Percentiles rank a stretch among this genome's conserved stretches.
phyloP scores from a whole-genome alignment of 2,797 vertebrate genomes.

The Syndactyla subalaris region DNA sequence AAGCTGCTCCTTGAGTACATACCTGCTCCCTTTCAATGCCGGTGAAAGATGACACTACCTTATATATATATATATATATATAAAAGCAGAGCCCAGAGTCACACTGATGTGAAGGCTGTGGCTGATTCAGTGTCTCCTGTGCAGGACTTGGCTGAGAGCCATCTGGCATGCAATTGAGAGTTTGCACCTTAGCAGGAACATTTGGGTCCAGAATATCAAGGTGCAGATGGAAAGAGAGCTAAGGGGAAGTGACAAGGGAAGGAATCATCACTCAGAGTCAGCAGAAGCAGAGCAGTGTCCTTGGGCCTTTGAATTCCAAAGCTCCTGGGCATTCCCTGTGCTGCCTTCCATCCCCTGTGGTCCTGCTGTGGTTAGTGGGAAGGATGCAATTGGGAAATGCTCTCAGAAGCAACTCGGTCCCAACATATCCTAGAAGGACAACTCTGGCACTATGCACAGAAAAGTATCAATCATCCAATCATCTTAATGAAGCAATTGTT shows the following conservation, averaged over 20 bases:
- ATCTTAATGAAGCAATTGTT: background rate
- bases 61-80: background rate
- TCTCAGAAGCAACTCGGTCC: background rate
- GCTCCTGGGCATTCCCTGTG: background rate
- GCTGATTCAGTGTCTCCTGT: background rate
- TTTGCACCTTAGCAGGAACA: background rate
- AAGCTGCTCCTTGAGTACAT: background rate
- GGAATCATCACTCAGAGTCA: background rate
- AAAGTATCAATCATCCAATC: background rate
- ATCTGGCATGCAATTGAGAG: background rate
- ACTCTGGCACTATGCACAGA: background rate
- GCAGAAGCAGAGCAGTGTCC: background rate
- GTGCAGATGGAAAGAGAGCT: background rate
- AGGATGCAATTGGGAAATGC: background rate
- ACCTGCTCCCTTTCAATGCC: background rate
- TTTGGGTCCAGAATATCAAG: background rate
- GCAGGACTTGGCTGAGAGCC: background rate
- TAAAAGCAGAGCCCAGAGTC: background rate
- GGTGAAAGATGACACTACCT: background rate
- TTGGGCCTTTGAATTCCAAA: background rate
- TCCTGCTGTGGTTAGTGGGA: background rate
- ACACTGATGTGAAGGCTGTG: background rate
- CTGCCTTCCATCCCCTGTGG: background rate
- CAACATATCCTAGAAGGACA: background rate
- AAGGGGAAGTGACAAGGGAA: fast-evolving